Evolutionary conservation across 35 echinoderm and acorn worm species (phyloP), one percentile per base, ranked within the genome.

Genomic region (Chiridota heheva): DNA sequence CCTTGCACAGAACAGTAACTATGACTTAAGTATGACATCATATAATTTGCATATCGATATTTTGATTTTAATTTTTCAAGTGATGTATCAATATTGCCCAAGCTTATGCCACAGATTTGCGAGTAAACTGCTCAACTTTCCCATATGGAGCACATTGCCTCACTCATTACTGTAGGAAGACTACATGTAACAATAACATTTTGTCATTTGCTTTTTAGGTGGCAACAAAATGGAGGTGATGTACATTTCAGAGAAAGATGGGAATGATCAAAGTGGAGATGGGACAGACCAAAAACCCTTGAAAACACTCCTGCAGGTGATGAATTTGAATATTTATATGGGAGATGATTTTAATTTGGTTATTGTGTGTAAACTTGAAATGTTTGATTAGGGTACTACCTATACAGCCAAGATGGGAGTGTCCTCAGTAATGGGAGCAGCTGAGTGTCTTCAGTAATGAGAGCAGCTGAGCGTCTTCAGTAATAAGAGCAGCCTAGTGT

Each of bases 181-280:
- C n/a, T n/a, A n/a, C n/a, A n/a, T n/a, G n/a, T n/a, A n/a, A n/a
- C n/a, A n/a, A n/a, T n/a, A n/a, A n/a, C n/a, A n/a, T n/a, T n/a
- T n/a, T n/a, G n/a, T n/a, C n/a, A n/a, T n/a, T n/a, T n/a, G n/a
- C n/a, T n/a, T n/a, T n/a, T n/a, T n/a, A n/a, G n/a, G n/a, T n/a
- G n/a, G n/a, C n/a, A n/a, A n/a, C n/a, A 77, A 82, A 73, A 87
- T 87, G 67, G 78, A 87, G 40, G 71, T 78, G 39, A 68, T 98
- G 81, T 98, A 98, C 72, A 91, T 91, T 44, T 98, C 89, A 46
- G 95, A 98, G 27, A 88, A 81, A 31, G 67, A 89, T 22, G 95
- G 89, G 29, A 81, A 56, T 76, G 95, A 98, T 92, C 81, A 81
- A 20, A 55, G 84, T 15, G 85, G 95, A 24, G 80, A 88, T 82